Base-by-base conservation (phyloP, 2,888 invertebrate species). In the Conistra vaccinii region DNA sequence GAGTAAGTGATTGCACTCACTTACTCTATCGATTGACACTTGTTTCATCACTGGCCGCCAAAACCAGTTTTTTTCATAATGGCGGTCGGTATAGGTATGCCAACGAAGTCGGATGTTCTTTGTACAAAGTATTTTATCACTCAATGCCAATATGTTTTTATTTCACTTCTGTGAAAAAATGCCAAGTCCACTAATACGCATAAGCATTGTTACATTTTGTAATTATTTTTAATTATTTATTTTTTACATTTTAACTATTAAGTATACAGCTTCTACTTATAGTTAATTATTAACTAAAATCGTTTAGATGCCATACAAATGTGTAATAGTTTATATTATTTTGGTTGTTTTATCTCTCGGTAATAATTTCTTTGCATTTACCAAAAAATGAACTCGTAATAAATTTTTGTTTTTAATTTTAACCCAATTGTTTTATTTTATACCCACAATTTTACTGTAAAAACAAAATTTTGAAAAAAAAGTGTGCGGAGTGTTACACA, bases 311-410 rank as follows among this genome's bases (percentile, higher is more conserved):
- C 94, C 93, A 94, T 95, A 93, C 87, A 87, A 89, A 86, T 85
- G 87, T 92, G 90, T 90, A 90, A 91, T 90, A 91, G 89, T 90
- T 88, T 90, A 89, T 90, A 78, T 81, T 81, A 91, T 93, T 92
- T 94, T 91, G 95, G 93, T 95, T 94, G 94, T 94, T 94, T 90
- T 90, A 81, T 93, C 88, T 93, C 88, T 94, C 93, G 94, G 94
- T 95, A 95, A 94, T 88, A 87, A 86, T 89, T 90, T 88, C 85
- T 88, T 93, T 93, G 96, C 96, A 96, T 96, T 96, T 96, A 96
- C 96, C 96, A 96, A 96, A 96, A 96, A 94, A 85, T 62, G 91
- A 94, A 92, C 90, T 93, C 90, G 87, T 91, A 94, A 93, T 94
- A 92, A 94, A 92, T 86, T 84, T 90, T 91, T 92, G 90, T 93